Evolutionary conservation across 1,140 invertebrate species (phyloP), one percentile per base, ranked within the genome.

Genomic region (Venturia canescens): DNA sequence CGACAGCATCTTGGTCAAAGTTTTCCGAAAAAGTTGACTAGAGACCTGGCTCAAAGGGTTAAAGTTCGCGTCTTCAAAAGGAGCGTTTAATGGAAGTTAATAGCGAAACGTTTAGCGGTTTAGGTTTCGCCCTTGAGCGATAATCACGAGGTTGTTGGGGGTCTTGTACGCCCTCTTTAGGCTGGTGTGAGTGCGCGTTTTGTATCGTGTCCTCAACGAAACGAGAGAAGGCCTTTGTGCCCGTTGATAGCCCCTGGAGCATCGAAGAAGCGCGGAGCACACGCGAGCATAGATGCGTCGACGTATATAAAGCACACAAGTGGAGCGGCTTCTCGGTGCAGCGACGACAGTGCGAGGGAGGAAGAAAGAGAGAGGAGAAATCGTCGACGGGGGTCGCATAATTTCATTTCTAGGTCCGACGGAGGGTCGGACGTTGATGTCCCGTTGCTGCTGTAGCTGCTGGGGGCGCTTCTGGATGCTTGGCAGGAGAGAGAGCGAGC

Each of bases 331-430:
- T 80, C 23, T 78, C 57, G 4, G 29, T 18, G 31, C 66, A 31
- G 31, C n/a, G 29, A n/a, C 31, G 29, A 31, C 21, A 69, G 60
- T 21, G 11, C 6, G 53, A 57, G 4, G 15, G 60, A 66, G 60
- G 9, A 26, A 27, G 9, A 66, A 13, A 26, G 26, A 66, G 60
- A 66, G 66, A 69, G 66, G 26, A n/a, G 66, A 60, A 57, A 75
- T 29, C 26, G 72, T 77, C 82, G 81, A 84, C 81, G 79, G 91
- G 91, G 91, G 90, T 91, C 88, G 88, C 86, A 88, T 92, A 92
- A 92, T 92, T 92, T 92, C 90, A 92, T 92, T 92, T 92, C 85
- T 88, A 89, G 88, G 87, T 91, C 90, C 90, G 90, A 90, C 91
- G 91, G 90, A 91, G 91, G 90, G 91, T 91, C 87, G 90, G 50